Evolutionary conservation across 2,888 invertebrate genomes (phyloP), one percentile per base, ranked within the genome.

Genomic region (Eupithecia insigniata): DNA sequence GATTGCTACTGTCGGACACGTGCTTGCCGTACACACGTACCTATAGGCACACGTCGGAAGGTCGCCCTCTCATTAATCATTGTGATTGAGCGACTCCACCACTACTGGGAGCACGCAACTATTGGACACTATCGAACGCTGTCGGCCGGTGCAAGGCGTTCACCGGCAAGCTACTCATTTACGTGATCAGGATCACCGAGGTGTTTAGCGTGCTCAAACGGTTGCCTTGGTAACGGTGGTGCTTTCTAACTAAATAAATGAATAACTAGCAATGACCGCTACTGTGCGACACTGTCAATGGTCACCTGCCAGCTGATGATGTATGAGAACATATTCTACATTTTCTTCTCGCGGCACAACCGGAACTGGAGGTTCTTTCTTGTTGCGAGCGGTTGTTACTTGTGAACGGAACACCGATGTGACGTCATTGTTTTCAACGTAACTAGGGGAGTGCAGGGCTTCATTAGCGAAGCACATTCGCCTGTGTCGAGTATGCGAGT

Each of bases 271-370:
- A 70, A 85, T 84, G 87, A 85, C 82, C 83, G 81, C 80, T 84
- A 84, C 86, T 81, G 86, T 83, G 85, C 82, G 79, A 79, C 55
- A 77, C 73, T 85, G 79, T 81, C 55, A 84, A 88, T 89, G 85
- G 84, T 92, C 91, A 93, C 93, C 93, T 94, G 91, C 91, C 89
- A 92, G 82, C 85, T 89, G 88, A 92, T 89, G 90, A 91, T 89
- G 85, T 88, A 91, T 84, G 91, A 87, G 86, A 94, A 94, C 93
- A 94, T 94, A 80, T 77, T 88, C 92, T 90, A 91, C 92, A 92
- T 92, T 84, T 81, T 90, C 87, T 82, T 81, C 76, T 71, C 75
- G 81, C 81, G 81, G 77, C 83, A 79, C 78, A 82, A 78, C 80
- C 80, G 82, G 79, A 78, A 80, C 82, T 79, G 80, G 81, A 14